Percentiles rank a stretch among this genome's conserved stretches.
Evolutionary conservation across 2,888 invertebrate genomes (phyloP).

Genomic region (Cerceris ruficornis): DNA sequence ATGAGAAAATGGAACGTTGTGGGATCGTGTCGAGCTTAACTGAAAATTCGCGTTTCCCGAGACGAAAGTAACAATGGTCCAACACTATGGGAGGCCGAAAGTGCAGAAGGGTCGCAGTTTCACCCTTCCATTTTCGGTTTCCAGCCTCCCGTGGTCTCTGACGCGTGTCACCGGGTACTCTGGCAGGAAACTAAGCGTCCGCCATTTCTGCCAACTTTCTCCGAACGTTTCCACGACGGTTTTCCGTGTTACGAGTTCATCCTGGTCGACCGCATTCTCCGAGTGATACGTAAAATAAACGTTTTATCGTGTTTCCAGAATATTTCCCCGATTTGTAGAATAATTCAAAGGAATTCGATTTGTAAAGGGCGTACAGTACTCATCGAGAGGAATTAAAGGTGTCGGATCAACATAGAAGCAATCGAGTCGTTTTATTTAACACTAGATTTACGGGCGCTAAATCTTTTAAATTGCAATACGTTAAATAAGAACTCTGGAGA

Average conservation of each 20-base stretch:
- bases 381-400: too few relatives aligned
- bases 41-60: constrained; percentile 61
- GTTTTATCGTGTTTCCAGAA: background rate
- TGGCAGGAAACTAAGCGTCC: constrained; percentile 21
- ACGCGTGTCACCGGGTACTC: constrained; percentile 52
- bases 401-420: too few relatives aligned
- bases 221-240: constrained; percentile 17
- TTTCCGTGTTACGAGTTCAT: constrained; percentile 7
- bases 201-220: constrained; percentile 55
- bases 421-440: too few relatives aligned
- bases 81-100: constrained; percentile 30
- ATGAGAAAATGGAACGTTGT: constrained; percentile 13
- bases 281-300: background rate
- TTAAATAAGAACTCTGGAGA: too few relatives aligned
- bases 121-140: constrained; percentile 53
- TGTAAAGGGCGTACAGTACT: too few relatives aligned
- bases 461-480: too few relatives aligned
- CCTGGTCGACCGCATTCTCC: background rate
- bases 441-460: too few relatives aligned
- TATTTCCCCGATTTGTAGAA: too few relatives aligned
- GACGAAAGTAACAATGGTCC: constrained; percentile 55
- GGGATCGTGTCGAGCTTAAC: constrained; percentile 45
- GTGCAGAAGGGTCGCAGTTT: constrained; percentile 47
- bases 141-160: constrained; percentile 32
- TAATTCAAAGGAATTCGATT: too few relatives aligned